phyloP scores from a whole-genome alignment of 2,113 vertebrate species.

The Smithornis capensis region DNA sequence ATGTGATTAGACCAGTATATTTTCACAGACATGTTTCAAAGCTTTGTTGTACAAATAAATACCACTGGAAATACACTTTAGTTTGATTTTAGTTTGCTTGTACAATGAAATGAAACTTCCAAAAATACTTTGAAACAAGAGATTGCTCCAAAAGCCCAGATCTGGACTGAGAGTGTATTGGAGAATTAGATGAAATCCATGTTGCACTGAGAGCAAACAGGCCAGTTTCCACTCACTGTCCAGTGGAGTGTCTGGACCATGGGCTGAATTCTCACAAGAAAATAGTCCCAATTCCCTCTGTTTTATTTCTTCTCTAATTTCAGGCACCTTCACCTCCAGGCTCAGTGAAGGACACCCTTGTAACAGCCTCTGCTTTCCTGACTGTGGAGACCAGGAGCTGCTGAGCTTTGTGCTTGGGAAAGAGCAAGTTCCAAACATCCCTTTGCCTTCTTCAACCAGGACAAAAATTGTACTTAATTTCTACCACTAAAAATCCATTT shows the following conservation, averaged over 20 bases:
- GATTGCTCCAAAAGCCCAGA: background rate
- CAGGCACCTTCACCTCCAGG: background rate
- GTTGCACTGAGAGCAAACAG: background rate
- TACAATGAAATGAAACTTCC: too few relatives aligned
- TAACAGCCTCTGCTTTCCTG: background rate
- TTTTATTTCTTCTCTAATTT: background rate
- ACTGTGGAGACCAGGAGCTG: background rate
- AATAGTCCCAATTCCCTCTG: background rate
- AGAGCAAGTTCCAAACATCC: background rate
- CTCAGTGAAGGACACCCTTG: background rate
- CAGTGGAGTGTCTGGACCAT: background rate
- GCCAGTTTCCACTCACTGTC: background rate
- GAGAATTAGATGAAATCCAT: background rate
- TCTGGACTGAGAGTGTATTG: background rate
- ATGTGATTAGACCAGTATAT: background rate
- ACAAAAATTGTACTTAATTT: background rate
- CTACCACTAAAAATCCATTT: background rate
- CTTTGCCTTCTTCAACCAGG: background rate
- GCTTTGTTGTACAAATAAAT: background rate
- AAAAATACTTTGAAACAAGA: background rate
- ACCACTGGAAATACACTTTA: background rate
- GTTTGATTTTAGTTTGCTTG: slow-evolving; percentile 11
- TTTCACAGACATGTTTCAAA: background rate
- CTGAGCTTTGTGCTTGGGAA: background rate
- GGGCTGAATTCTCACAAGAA: background rate